Percentiles rank a stretch among this genome's conserved stretches.
Evolutionary conservation across 2,113 vertebrate species (phyloP).

Genomic region (Oncorhynchus nerka): DNA sequence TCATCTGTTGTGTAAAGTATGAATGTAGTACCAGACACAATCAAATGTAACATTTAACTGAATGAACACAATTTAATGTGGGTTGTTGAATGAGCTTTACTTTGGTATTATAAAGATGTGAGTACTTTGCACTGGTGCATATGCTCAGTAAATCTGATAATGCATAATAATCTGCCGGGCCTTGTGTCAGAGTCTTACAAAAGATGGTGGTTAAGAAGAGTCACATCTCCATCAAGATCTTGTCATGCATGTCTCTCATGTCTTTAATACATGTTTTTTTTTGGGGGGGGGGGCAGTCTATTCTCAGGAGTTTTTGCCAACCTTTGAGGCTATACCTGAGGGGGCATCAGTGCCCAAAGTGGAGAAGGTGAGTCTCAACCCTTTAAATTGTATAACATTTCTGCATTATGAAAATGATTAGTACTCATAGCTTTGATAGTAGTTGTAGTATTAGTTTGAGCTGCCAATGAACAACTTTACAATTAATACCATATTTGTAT

Average conservation of each 20-base stretch:
- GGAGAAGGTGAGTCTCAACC: conserved; percentile 57
- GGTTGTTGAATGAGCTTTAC: not conserved
- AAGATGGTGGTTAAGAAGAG: too few relatives aligned
- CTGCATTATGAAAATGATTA: not conserved
- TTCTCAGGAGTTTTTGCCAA: conserved; percentile 66
- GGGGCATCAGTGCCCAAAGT: conserved; percentile 32
- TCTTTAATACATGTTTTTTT: not conserved
- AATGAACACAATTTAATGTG: too few relatives aligned
- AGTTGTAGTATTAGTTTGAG: not conserved
- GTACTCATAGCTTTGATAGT: not conserved
- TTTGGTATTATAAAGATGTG: too few relatives aligned
- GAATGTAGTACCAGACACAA: not conserved
- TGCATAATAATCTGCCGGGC: not conserved
- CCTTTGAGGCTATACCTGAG: conserved; percentile 54
- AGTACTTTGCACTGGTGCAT: too few relatives aligned
- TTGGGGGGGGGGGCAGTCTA: conserved; percentile 53
- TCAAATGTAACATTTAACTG: not conserved
- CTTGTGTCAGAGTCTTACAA: too few relatives aligned
- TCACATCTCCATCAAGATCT: not conserved
- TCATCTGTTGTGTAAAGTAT: conserved; percentile 6
- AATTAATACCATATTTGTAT: not conserved
- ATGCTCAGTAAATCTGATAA: too few relatives aligned
- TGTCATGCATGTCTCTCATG: not conserved
- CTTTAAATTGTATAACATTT: not conserved
- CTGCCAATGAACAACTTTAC: not conserved